phyloP scores from a whole-genome alignment of 1,140 invertebrate genomes.

The Calliphora vicina region DNA sequence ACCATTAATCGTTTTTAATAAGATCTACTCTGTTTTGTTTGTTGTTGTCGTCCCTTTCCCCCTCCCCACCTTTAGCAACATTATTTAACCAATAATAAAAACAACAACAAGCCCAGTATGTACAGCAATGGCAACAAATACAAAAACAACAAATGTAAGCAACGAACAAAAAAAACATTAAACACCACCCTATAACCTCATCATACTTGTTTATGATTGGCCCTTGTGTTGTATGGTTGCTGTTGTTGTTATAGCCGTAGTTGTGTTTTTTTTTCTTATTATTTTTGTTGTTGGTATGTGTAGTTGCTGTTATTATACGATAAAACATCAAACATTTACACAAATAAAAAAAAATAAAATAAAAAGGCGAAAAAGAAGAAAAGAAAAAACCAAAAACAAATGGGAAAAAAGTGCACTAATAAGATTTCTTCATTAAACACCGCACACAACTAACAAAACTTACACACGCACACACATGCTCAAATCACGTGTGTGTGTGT shows the following conservation, averaged over 20 bases:
- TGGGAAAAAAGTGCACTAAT: background rate
- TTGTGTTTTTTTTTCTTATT: background rate
- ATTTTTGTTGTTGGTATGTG: background rate
- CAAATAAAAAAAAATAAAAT: background rate
- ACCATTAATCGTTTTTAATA: background rate
- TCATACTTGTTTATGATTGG: conserved; percentile 16
- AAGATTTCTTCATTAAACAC: conserved; percentile 1
- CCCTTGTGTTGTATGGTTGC: background rate
- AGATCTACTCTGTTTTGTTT: background rate
- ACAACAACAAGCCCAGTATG: no score
- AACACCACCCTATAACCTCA: conserved; percentile 8
- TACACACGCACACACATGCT: background rate
- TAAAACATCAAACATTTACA: conserved; percentile 5
- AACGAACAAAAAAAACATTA: background rate
- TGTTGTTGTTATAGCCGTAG: background rate
- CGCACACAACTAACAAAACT: background rate
- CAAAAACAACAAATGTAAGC: background rate
- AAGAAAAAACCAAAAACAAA: background rate
- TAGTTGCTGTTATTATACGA: background rate
- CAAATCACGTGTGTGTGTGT: background rate
- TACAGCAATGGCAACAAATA: no score
- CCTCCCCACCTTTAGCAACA: no score
- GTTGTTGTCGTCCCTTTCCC: no score
- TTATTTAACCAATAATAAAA: no score
- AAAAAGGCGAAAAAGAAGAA: background rate